These are phyloP conservation scores for Lacerta viridis DNA, from an alignment of 2,797 vertebrate genomes.

Conservation along the genomic window DNA sequence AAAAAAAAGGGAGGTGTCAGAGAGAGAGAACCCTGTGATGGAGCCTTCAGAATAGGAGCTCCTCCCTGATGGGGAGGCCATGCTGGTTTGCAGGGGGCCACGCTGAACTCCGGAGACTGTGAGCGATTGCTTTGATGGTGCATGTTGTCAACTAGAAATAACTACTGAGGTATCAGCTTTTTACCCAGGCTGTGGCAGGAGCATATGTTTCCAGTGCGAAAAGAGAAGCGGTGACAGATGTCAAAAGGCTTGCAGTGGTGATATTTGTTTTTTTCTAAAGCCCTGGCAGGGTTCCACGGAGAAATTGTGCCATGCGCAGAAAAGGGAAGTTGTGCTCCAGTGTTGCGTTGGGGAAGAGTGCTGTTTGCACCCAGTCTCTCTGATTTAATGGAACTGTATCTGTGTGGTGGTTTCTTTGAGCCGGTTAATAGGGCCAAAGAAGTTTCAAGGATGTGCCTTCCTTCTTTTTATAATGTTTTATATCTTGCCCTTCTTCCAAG, in stretches of 20 bases:
- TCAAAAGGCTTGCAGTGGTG: constrained; percentile 18
- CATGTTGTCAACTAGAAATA: constrained; percentile 11
- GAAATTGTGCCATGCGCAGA: background rate
- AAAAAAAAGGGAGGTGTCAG: background rate
- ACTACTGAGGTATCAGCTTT: constrained; percentile 15
- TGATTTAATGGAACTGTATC: background rate
- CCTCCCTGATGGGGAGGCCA: background rate
- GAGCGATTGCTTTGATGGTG: constrained; percentile 5
- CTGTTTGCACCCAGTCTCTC: background rate
- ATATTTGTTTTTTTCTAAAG: constrained; percentile 13
- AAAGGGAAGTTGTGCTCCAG: background rate
- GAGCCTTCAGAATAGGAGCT: background rate
- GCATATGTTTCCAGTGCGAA: background rate
- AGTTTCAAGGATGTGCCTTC: background rate
- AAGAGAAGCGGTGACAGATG: constrained; percentile 6
- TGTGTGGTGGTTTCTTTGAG: background rate
- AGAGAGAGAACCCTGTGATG: no score
- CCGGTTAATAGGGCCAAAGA: background rate
- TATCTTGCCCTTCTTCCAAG: background rate
- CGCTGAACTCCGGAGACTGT: background rate
- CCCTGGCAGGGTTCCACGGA: constrained; percentile 27
- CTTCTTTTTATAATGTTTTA: background rate
- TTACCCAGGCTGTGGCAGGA: constrained; percentile 23
- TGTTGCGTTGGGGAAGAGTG: constrained; percentile 9
- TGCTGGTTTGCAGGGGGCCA: background rate